Evolutionary conservation across 2,113 vertebrate species (phyloP).

Genomic region (Cephalopholis sonnerati): DNA sequence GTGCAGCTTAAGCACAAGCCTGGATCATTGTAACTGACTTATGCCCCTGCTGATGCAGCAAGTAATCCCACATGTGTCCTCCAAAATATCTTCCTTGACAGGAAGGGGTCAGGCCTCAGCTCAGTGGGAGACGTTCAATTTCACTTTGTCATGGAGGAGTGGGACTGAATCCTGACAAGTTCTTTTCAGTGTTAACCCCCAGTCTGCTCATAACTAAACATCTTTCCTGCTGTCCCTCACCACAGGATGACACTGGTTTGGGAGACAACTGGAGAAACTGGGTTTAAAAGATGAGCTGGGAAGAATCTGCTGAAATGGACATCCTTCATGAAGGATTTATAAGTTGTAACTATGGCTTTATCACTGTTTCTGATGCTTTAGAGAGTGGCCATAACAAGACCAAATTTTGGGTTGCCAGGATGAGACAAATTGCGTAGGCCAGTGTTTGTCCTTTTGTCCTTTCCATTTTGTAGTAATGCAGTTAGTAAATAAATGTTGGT

Average conservation of each 20-base stretch:
- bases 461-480: background rate
- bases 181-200: constrained; percentile 20
- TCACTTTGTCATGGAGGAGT: constrained; percentile 26
- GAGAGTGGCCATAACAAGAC: background rate
- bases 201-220: background rate
- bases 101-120: constrained; percentile 50
- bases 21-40: constrained; percentile 56
- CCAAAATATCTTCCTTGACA: constrained; percentile 65
- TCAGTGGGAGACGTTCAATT: constrained; percentile 23
- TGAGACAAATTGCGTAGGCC: background rate
- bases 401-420: background rate
- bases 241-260: background rate
- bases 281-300: background rate
- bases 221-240: background rate
- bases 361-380: background rate
- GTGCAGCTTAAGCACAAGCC: constrained; percentile 57
- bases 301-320: background rate
- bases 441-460: background rate
- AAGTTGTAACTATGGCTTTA: too few species aligned
- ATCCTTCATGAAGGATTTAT: background rate
- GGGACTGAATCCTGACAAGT: constrained; percentile 21
- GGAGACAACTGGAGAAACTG: background rate
- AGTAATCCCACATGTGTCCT: constrained; percentile 41
- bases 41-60: constrained; percentile 66
- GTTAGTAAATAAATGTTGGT: background rate